Conservation (phyloP, 2,888 invertebrate genomes). For the Callinectes sapidus region DNA sequence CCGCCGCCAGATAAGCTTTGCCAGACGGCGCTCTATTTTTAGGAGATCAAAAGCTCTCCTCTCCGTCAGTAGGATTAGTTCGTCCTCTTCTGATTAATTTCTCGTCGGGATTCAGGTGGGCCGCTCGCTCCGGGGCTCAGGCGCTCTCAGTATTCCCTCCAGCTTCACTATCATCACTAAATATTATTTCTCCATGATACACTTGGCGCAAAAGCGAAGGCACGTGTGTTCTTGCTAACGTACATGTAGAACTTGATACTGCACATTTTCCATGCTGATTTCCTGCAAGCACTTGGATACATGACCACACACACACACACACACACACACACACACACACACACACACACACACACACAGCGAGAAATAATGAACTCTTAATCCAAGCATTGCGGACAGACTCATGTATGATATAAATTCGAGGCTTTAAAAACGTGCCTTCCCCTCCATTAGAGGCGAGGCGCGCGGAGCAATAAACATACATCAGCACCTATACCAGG, state of each 20-base stretch:
- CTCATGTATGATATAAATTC: conserved; percentile 20
- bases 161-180: neutral
- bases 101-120: conserved; percentile 23
- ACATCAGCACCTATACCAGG: conserved; percentile 34
- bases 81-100: conserved; percentile 28
- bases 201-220: neutral
- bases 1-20: neutral
- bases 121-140: conserved; percentile 11
- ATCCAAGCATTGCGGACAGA: conserved; percentile 22
- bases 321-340: conserved; percentile 25
- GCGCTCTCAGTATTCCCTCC: conserved; percentile 16
- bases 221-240: neutral
- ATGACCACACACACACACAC: conserved; percentile 4
- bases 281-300: neutral
- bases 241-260: neutral
- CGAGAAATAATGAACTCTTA: conserved; percentile 28
- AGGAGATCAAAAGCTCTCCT: conserved; percentile 26
- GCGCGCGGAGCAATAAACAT: conserved; percentile 28
- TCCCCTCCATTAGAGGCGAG: conserved; percentile 31
- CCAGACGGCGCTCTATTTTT: conserved; percentile 6
- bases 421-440: conserved; percentile 36
- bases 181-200: neutral
- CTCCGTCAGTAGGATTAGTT: conserved; percentile 28
- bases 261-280: neutral
- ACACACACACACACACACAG: conserved; percentile 25